phyloP scores from a whole-genome alignment of 2,797 vertebrate genomes.

The Artibeus jamaicensis region DNA sequence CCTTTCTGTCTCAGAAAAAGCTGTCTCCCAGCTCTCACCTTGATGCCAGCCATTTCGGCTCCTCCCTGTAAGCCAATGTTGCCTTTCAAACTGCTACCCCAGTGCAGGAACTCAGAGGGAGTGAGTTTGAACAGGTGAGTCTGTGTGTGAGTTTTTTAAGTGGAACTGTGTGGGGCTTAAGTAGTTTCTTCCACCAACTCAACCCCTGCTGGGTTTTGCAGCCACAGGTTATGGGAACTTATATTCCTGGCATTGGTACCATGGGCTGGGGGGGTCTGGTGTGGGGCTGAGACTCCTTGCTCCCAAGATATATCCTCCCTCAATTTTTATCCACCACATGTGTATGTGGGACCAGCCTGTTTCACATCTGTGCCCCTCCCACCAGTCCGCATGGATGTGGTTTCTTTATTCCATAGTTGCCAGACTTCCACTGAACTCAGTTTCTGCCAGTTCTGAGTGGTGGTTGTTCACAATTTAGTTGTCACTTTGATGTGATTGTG shows the following conservation, averaged over 20 bases:
- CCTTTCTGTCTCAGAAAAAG: background rate
- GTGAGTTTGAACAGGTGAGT: background rate
- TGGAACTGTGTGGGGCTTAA: background rate
- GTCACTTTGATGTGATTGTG: background rate
- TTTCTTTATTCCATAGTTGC: background rate
- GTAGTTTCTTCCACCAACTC: background rate
- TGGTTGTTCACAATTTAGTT: background rate
- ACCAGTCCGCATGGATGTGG: background rate
- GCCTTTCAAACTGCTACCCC: background rate
- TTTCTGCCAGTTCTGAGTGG: background rate
- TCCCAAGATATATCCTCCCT: background rate
- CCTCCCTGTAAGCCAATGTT: background rate
- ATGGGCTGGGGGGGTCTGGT: background rate
- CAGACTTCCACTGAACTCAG: background rate
- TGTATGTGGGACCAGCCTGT: background rate
- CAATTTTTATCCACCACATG: background rate
- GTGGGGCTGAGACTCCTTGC: background rate
- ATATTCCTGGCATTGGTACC: background rate
- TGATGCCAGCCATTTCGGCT: background rate
- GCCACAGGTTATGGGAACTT: background rate
- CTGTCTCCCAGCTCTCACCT: background rate
- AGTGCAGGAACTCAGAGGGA: background rate
- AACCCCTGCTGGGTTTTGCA: background rate
- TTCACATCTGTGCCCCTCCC: background rate
- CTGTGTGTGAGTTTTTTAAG: background rate